Percentiles rank a stretch among this genome's conserved stretches.
Evolutionary conservation across 2,888 invertebrate genomes (phyloP).

Genomic region (Acleris literana): DNA sequence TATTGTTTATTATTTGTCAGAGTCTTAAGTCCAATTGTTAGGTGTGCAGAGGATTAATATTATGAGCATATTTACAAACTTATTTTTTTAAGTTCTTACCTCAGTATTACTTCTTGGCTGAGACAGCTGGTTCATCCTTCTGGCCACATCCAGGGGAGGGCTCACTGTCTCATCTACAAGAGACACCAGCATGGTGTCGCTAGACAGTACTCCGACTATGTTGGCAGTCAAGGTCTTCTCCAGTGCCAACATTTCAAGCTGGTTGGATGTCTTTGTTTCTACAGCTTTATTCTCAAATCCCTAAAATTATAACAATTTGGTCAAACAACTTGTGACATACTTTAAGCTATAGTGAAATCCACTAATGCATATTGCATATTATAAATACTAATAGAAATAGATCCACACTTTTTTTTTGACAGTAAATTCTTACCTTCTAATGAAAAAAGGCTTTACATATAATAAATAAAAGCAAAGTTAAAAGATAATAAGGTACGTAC

Average conservation of each 20-base stretch:
- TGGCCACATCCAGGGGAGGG: slow-evolving; percentile 83
- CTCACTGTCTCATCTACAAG: slow-evolving; percentile 81
- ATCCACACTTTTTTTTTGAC: background rate
- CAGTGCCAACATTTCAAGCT: slow-evolving; percentile 87
- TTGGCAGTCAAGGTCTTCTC: slow-evolving; percentile 85
- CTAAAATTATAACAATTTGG: slow-evolving; percentile 44
- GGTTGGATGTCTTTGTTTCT: slow-evolving; percentile 81
- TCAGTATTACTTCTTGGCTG: slow-evolving; percentile 70
- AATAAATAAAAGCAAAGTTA: background rate
- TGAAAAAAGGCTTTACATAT: too few species aligned
- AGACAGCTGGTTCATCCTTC: slow-evolving; percentile 75
- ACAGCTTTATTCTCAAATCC: slow-evolving; percentile 81
- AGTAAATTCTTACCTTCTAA: too few species aligned
- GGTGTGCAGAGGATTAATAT: too few species aligned
- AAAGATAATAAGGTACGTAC: background rate
- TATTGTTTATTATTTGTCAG: too few species aligned
- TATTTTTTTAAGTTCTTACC: slow-evolving; percentile 48
- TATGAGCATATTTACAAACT: background rate
- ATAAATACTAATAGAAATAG: background rate
- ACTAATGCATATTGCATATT: too few species aligned
- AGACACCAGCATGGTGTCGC: slow-evolving; percentile 84
- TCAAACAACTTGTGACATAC: too few species aligned
- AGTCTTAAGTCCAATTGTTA: too few species aligned
- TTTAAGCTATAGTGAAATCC: too few species aligned
- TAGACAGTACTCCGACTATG: slow-evolving; percentile 80